These are phyloP conservation scores for Lacerta viridis DNA, from an alignment of 2,797 vertebrate species.

Conservation along the genomic window DNA sequence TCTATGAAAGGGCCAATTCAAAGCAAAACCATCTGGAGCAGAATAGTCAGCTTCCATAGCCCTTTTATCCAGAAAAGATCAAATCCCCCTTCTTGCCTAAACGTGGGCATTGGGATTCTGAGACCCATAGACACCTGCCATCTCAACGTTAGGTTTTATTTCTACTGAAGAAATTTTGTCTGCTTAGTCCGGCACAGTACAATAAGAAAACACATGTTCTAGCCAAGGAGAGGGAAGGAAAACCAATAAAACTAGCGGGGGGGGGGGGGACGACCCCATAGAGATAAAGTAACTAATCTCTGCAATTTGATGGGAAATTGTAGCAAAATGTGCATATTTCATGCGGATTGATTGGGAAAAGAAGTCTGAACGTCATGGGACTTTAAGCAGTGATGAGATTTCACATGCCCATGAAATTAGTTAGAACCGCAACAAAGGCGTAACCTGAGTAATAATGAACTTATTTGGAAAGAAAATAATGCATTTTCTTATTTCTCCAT, in stretches of 20 bases:
- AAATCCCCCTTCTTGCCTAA: neutral
- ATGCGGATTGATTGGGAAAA: conserved; percentile 38
- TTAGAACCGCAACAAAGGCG: conserved; percentile 53
- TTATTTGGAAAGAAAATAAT: conserved; percentile 60
- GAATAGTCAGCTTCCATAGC: neutral
- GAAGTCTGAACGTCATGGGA: conserved; percentile 45
- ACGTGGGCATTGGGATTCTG: neutral
- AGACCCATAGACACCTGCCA: neutral
- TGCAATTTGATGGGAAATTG: conserved; percentile 33
- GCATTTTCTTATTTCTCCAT: conserved; percentile 52
- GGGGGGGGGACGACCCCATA: neutral
- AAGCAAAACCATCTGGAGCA: neutral
- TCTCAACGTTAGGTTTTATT: neutral
- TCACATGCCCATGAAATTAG: conserved; percentile 58
- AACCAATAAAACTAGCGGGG: conserved; percentile 4
- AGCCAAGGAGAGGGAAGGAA: neutral
- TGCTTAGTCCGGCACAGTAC: neutral
- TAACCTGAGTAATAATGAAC: conserved; percentile 49
- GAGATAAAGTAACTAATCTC: conserved; percentile 35
- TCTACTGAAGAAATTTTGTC: neutral
- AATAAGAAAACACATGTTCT: neutral
- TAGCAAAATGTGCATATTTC: conserved; percentile 30
- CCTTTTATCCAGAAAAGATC: neutral
- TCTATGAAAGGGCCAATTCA: neutral
- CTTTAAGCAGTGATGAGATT: conserved; percentile 54